A percentile compares a stretch with the other conserved stretches of the same genome.
phyloP scores from a whole-genome alignment of 2,888 invertebrate species.

The Limnephilus lunatus region DNA sequence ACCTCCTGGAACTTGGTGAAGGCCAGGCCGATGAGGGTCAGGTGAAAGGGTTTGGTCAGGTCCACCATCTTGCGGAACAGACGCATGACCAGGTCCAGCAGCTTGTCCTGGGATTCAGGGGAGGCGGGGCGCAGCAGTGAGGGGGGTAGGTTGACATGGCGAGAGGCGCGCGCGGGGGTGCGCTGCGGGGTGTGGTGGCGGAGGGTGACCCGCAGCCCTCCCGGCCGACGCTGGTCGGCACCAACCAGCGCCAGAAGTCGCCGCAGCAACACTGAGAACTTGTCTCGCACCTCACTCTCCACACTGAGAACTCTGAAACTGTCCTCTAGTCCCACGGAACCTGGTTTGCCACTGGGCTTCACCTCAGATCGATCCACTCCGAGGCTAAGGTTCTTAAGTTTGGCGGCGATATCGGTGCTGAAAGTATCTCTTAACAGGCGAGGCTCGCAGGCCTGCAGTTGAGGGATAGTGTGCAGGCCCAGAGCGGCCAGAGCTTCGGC shows the following conservation, averaged over 20 bases:
- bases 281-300: conserved; percentile 85
- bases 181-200: conserved; percentile 84
- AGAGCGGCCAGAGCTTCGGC: conserved; percentile 76
- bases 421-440: conserved; percentile 81
- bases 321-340: conserved; percentile 88
- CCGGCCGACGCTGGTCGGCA: conserved; percentile 86
- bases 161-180: conserved; percentile 84
- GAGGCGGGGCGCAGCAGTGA: conserved; percentile 78
- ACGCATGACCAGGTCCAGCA: conserved; percentile 84
- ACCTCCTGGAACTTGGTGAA: conserved; percentile 89
- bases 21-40: conserved; percentile 87
- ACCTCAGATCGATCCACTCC: conserved; percentile 87
- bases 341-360: conserved; percentile 86
- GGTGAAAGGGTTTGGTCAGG: conserved; percentile 85
- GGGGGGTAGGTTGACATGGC: conserved; percentile 85
- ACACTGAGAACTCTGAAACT: conserved; percentile 85
- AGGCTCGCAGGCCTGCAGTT: conserved; percentile 81
- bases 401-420: conserved; percentile 82
- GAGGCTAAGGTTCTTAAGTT: conserved; percentile 83
- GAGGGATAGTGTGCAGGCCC: conserved; percentile 81
- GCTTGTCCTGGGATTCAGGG: conserved; percentile 80
- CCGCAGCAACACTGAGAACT: conserved; percentile 82
- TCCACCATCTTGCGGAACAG: conserved; percentile 86
- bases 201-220: conserved; percentile 85
- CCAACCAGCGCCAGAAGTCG: conserved; percentile 84